Percentiles rank a stretch among this genome's conserved stretches.
phyloP scores from a whole-genome alignment of 2,113 vertebrate genomes.

The Malurus alboscapulatus region DNA sequence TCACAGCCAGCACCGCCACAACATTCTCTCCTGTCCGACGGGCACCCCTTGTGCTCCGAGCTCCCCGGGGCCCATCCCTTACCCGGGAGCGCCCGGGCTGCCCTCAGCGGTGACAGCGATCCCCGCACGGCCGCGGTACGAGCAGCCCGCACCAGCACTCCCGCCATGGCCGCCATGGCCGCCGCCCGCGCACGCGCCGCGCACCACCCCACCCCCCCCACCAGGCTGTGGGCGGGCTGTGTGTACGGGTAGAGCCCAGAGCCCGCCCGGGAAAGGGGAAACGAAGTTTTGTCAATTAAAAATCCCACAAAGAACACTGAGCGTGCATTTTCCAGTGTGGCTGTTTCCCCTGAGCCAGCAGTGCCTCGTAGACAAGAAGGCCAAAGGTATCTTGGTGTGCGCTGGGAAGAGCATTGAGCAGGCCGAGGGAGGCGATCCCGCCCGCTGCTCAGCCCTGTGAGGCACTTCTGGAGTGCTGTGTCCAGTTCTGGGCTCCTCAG shows the following conservation, averaged over 20 bases:
- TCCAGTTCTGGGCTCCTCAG: neutral
- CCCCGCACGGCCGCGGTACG: fast-evolving
- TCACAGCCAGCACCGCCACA: neutral
- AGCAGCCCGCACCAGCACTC: neutral
- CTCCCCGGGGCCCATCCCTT: neutral
- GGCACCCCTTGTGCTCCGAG: too few species aligned
- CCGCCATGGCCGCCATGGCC: neutral
- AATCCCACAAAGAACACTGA: fast-evolving
- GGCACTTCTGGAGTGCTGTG: neutral
- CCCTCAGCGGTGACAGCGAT: neutral
- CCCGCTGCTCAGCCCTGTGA: neutral
- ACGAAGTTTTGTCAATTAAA: fast-evolving
- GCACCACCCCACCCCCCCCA: neutral
- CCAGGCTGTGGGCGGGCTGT: fast-evolving
- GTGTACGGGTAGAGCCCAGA: fast-evolving
- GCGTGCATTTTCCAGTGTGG: fast-evolving
- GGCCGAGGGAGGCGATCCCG: too few species aligned
- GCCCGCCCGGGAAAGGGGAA: fast-evolving
- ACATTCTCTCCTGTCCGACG: neutral
- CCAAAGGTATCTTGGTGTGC: neutral
- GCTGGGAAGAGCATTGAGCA: fast-evolving
- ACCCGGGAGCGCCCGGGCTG: neutral
- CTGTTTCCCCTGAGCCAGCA: neutral
- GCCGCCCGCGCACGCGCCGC: neutral
- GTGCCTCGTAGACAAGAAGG: neutral